Evolutionary conservation across 2,797 vertebrate genomes (phyloP).

Genomic region (Cottoperca gobio): DNA sequence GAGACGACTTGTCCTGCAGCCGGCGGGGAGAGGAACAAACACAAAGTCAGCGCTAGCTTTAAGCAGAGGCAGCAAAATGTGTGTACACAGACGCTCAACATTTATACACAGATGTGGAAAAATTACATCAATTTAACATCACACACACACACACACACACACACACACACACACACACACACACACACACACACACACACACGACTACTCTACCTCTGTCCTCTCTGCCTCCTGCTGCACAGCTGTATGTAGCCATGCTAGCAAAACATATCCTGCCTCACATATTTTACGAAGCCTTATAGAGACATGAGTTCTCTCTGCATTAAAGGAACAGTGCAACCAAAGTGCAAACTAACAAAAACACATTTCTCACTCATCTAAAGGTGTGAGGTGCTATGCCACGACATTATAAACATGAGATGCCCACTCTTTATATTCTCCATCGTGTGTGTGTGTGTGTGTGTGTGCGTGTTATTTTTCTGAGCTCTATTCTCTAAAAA

Average conservation of each 20-base stretch:
- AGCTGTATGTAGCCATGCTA: not conserved
- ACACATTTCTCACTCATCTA: not conserved
- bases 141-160: constrained; percentile 35
- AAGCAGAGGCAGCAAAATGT: constrained; percentile 10
- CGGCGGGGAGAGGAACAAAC: constrained; percentile 29
- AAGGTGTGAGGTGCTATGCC: too few relatives aligned
- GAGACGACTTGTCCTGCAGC: constrained; percentile 93
- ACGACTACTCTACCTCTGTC: constrained; percentile 19
- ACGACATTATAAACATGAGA: too few relatives aligned
- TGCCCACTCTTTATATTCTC: too few relatives aligned
- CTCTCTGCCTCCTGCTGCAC: not conserved
- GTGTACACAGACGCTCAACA: constrained; percentile 6
- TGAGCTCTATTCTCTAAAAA: too few relatives aligned
- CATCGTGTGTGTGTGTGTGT: too few relatives aligned
- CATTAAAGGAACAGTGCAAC: constrained; percentile 19
- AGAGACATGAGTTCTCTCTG: not conserved
- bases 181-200: constrained; percentile 24
- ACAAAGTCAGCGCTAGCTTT: constrained; percentile 52
- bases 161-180: constrained; percentile 13
- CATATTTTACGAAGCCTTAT: not conserved
- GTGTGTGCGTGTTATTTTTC: too few relatives aligned
- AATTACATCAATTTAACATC: constrained; percentile 7
- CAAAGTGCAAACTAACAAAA: constrained; percentile 1
- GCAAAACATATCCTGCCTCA: not conserved
- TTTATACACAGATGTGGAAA: constrained; percentile 10